These are phyloP conservation scores for Pleuronectes platessa DNA, from an alignment of 2,113 vertebrate genomes.

Conservation along the genomic window DNA sequence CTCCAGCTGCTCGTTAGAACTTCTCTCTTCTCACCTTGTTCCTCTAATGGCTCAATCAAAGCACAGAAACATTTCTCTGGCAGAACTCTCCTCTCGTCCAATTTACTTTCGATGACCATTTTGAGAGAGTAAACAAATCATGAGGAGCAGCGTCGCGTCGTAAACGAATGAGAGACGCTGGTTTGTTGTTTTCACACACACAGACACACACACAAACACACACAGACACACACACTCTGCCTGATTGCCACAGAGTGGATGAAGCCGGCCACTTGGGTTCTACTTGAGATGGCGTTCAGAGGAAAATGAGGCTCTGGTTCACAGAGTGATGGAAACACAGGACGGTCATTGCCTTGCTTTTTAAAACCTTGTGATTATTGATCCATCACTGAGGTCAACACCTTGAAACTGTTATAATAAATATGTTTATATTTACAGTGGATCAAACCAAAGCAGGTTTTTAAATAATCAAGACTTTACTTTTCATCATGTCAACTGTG, in stretches of 20 bases:
- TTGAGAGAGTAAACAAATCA: slow-evolving; percentile 63
- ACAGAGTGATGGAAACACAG: slow-evolving; percentile 44
- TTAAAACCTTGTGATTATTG: too few relatives aligned
- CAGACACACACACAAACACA: slow-evolving; percentile 9
- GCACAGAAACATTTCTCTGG: slow-evolving; percentile 14
- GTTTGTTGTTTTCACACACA: slow-evolving; percentile 36
- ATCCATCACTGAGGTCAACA: too few relatives aligned
- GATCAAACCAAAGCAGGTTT: too few relatives aligned
- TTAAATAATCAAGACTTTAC: too few relatives aligned
- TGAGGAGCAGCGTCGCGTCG: slow-evolving; percentile 26
- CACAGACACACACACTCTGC: slow-evolving; percentile 14
- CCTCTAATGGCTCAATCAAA: slow-evolving; percentile 32
- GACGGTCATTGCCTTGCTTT: neutral
- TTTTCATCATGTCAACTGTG: too few relatives aligned
- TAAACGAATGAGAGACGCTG: slow-evolving; percentile 38
- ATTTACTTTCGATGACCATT: slow-evolving; percentile 48
- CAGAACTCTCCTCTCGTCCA: slow-evolving; percentile 9
- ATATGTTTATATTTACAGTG: too few relatives aligned
- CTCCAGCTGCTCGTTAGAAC: slow-evolving; percentile 26
- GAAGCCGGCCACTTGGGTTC: slow-evolving; percentile 42
- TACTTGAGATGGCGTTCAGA: slow-evolving; percentile 54
- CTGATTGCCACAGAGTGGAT: slow-evolving; percentile 67
- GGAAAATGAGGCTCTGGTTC: slow-evolving; percentile 57
- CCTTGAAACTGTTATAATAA: too few relatives aligned
- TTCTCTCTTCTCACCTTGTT: slow-evolving; percentile 7